Evolutionary conservation across 2,888 invertebrate species (phyloP), one percentile per base, ranked within the genome.

Genomic region (Polyommatus iphigenia): DNA sequence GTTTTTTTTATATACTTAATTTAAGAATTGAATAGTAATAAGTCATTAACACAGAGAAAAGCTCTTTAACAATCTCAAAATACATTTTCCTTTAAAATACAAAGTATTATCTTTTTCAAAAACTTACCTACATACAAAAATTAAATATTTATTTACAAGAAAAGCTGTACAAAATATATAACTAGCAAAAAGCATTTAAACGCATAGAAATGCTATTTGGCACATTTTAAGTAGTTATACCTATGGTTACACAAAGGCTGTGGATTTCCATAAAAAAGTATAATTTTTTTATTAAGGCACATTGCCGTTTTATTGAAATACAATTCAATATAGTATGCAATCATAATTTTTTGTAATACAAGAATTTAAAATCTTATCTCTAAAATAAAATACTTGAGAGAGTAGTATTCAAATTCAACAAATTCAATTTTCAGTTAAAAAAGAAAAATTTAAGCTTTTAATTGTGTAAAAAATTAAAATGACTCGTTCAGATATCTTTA

Each of bases 51-150:
- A 59, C 59, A 59, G 20, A 59, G 59, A 20, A 59, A 59, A 59
- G 59, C 59, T 59, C 59, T 5, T 18, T 54, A 54, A 18, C 54
- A 59, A 59, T 59, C 59, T 7, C 20, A 59, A 59, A 59, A 59
- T 62, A 62, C 18, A 32, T 4, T 67, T 67, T 13, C 10, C 10
- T 67, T 24, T 24, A 15, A 29, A 67, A 67, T 24, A 24, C n/a
- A 59, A 59, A 59, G 10, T 20, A 59, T 20, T 62, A 62, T 13
- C 62, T 62, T 20, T 62, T 13, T 62, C 24, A 62, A 24, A 62
- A 62, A 62, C 62, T 62, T 67, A 67, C 67, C 29, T 67, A 67
- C 18, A 67, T 67, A 67, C 13, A 67, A 67, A 32, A 32, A 13
- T 67, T 67, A 3, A 24, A 24, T 29, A 67, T 29, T 67, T 67